Conservation (phyloP, 2,888 invertebrate genomes). For the Heliconius cydno region DNA sequence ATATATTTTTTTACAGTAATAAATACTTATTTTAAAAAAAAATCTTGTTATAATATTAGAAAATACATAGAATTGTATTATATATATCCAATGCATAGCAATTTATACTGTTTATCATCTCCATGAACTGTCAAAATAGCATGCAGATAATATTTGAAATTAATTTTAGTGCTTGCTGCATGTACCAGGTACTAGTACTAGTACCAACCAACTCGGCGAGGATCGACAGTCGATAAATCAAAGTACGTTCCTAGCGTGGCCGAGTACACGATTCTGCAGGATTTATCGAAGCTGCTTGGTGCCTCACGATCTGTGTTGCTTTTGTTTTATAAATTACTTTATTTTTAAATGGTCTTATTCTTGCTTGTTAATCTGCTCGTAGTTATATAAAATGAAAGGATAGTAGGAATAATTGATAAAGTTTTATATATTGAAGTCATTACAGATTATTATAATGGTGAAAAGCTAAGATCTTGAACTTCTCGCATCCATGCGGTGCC, state of each 20-base stretch:
- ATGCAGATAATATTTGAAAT: slow-evolving; percentile 42
- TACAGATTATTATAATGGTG: neutral
- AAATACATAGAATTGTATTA: neutral
- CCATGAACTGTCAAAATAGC: slow-evolving; percentile 31
- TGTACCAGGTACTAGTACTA: slow-evolving; percentile 11
- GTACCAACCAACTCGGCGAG: slow-evolving; percentile 42
- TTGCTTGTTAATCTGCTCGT: slow-evolving; percentile 58
- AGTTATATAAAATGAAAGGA: slow-evolving; percentile 53
- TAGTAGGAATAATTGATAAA: neutral
- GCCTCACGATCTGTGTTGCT: slow-evolving; percentile 75
- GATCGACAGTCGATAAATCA: slow-evolving; percentile 74
- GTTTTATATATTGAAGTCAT: neutral
- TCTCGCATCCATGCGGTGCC: too few relatives aligned
- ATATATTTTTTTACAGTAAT: slow-evolving; percentile 57
- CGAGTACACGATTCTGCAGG: slow-evolving; percentile 76
- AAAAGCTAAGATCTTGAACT: neutral
- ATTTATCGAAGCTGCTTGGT: slow-evolving; percentile 81
- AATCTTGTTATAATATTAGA: neutral
- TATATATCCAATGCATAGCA: neutral
- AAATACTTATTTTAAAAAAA: slow-evolving; percentile 49
- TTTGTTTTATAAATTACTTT: slow-evolving; percentile 67
- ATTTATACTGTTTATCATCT: slow-evolving; percentile 21
- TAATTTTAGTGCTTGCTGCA: slow-evolving; percentile 46
- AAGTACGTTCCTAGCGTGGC: slow-evolving; percentile 54
- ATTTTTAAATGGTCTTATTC: slow-evolving; percentile 58